Conservation (phyloP, 2,888 invertebrate species). For the Mongoloraphidia duomilia region DNA sequence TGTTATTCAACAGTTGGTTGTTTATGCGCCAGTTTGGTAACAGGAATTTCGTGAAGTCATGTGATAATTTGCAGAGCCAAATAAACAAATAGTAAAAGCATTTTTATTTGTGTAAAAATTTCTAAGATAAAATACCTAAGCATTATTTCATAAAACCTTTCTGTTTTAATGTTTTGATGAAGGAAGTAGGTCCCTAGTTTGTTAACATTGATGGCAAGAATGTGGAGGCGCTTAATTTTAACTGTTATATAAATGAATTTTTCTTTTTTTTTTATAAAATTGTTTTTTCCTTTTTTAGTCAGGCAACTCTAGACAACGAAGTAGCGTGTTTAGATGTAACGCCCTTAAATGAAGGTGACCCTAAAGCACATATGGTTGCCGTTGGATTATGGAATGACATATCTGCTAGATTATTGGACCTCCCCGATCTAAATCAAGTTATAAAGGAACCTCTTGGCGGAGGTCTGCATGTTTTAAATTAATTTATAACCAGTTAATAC, state of each 20-base stretch:
- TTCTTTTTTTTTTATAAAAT: background rate
- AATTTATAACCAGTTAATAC: background rate
- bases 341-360: conserved; percentile 48
- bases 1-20: no score
- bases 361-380: conserved; percentile 60
- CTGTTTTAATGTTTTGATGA: no score
- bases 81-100: no score
- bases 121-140: no score
- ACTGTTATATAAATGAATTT: background rate
- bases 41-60: no score
- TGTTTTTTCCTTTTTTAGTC: conserved; percentile 27
- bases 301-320: conserved; percentile 75
- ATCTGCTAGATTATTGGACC: conserved; percentile 68
- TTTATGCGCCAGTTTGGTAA: no score
- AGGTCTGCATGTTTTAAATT: conserved; percentile 30
- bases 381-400: conserved; percentile 97
- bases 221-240: no score
- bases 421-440: conserved; percentile 68
- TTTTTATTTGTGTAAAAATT: no score
- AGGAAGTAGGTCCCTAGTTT: no score
- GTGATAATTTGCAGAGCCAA: no score
- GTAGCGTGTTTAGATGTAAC: conserved; percentile 93
- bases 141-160: no score
- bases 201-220: no score
- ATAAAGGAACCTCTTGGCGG: conserved; percentile 82